phyloP scores from a whole-genome alignment of 2,113 vertebrate genomes.

The Arizona elegans region DNA sequence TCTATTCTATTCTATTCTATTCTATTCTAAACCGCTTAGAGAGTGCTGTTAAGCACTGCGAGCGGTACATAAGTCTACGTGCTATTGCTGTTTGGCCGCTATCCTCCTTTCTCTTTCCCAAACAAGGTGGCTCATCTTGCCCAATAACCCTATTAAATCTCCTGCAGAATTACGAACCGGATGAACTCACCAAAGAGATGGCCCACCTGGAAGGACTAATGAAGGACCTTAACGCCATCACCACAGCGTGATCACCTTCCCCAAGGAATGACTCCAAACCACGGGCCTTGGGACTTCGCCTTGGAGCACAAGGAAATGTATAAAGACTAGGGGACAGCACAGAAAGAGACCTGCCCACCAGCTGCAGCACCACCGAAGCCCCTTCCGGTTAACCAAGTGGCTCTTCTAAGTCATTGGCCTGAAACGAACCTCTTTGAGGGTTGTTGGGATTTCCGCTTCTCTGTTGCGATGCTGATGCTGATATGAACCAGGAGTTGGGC shows the following conservation, averaged over 20 bases:
- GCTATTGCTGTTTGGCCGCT: neutral
- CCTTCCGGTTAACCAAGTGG: constrained; percentile 31
- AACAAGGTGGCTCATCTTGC: constrained; percentile 27
- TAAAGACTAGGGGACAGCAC: constrained; percentile 66
- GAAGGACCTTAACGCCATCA: constrained; percentile 99
- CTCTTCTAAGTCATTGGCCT: constrained; percentile 40
- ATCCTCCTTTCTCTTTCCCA: neutral
- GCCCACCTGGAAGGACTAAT: constrained; percentile 98
- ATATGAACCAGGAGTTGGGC: constrained; percentile 19
- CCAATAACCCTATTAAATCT: constrained; percentile 74
- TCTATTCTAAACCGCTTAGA: neutral
- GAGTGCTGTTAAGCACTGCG: neutral
- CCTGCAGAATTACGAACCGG: constrained; percentile 90
- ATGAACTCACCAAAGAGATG: constrained; percentile 99
- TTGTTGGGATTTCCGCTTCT: constrained; percentile 43
- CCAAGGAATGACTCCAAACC: constrained; percentile 43
- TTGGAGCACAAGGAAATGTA: constrained; percentile 72
- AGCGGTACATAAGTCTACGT: neutral
- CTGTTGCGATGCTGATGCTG: constrained; percentile 29
- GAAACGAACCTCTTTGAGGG: constrained; percentile 37
- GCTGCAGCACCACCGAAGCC: neutral
- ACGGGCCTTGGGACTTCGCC: constrained; percentile 65
- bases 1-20: too few relatives aligned
- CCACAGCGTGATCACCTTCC: constrained; percentile 77
- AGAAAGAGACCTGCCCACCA: constrained; percentile 22